Evolutionary conservation across 1,140 invertebrate species (phyloP), one percentile per base, ranked within the genome.

Genomic region (Rhynchophorus ferrugineus): DNA sequence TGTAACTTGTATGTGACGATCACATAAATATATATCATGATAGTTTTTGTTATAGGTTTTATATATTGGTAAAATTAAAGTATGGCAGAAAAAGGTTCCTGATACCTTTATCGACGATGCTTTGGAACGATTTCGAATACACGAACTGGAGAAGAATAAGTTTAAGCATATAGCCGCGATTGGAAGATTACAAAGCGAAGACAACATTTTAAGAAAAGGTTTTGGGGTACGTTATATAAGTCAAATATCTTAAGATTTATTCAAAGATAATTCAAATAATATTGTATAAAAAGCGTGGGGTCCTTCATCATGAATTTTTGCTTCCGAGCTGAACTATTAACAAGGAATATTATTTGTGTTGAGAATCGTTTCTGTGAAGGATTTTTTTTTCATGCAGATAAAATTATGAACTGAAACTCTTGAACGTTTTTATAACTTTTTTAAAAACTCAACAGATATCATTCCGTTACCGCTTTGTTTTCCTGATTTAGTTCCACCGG

Each of bases 21-120:
- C 11, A 29, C 11, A 29, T 29, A 6, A 29, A 6, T 29, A 29
- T 29, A 29, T 29, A 29, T 29, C 42, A 14, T 8, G 18, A 41
- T 13, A 43, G n/a, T 52, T 38, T 33, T 36, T 58, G 58, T 11
- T 74, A 19, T 66, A 90, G 84, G 87, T 91, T 0, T 73, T 92
- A 36, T 93, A 93, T 66, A 82, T 91, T 48, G 90, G 90, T 2
- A 92, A 91, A 73, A 89, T 92, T 6, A 81, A 84, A 54, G 85
- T 91, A 48, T 85, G 84, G 22, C 83, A 87, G 66, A 80, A 85
- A 67, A 91, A 89, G 67, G 87, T 94, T 14, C 84, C 89, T 3
- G 85, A 89, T 59, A 80, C 83, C 0, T 87, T 95, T 58, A 92
- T 95, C 51, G 92, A 97, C 66, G 90, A 94, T 64, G 87, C 90